Base-by-base conservation (phyloP, 2,888 invertebrate species). In the Diploptera punctata region DNA sequence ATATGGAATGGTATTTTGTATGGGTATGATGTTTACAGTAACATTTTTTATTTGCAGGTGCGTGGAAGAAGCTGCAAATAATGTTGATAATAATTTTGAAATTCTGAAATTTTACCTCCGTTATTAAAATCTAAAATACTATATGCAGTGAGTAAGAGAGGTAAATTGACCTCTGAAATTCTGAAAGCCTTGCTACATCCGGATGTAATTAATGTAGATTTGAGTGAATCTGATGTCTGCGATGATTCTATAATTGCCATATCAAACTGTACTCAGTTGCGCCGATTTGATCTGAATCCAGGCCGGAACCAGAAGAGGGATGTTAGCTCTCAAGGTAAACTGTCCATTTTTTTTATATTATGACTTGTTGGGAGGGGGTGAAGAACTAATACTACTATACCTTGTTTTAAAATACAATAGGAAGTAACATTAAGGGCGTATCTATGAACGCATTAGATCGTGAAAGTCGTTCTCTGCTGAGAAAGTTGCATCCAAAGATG, bases 181-280 rank as follows among this genome's bases (percentile, higher is more conserved):
- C 74, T 83, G 33, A 57, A 74, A 21, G 76, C 76, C 21, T 72
- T 82, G 13, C 71, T 81, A 13, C 79, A 82, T 77, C 70, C 78
- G 2, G 73, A 78, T 26, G 79, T 80, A 16, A 77, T 77, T 61
- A 73, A 75, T 24, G 75, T 83, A 29, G 79, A 82, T 75, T 76
- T 83, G 33, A 79, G 79, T n/a, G 77, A 78, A 21, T 76, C 78
- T 31, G 68, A 71, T 52, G 74, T 82, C 7, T 79, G 79, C 73
- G 81, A 82, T 75, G 78, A 81, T 29, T 77, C 81, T 44, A 77
- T 83, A 60, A 69, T 78, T 24, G 77, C 78, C 60, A 71, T 83
- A 33, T 71, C 70, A 43, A 71, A 68, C 7, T 81, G 81, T 76
- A 72, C 69, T 33, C 77, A 79, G 75, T 75, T 83, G 54, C 75